Conservation (phyloP, 2,888 invertebrate species). For the Pinctada fucata region DNA sequence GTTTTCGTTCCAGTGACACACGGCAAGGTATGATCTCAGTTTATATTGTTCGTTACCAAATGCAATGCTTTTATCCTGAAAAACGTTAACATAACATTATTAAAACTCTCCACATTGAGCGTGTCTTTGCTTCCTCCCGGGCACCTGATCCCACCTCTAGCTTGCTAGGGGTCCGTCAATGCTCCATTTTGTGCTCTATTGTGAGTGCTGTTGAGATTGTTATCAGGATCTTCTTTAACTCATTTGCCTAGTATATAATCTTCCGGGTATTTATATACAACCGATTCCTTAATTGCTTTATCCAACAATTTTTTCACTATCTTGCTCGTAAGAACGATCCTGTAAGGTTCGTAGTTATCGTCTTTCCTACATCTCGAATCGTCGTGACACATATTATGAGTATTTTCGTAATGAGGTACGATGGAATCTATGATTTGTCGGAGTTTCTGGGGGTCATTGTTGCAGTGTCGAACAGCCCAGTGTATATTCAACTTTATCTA, state of each 20-base stretch:
- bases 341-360: conserved; percentile 30
- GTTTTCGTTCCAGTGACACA: conserved; percentile 34
- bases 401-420: conserved; percentile 21
- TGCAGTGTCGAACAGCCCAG: conserved; percentile 34
- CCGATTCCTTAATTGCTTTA: conserved; percentile 1
- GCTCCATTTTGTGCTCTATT: too few species aligned
- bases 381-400: conserved; percentile 7
- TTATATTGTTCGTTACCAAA: conserved; percentile 31
- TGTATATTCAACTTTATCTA: neutral
- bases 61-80: conserved; percentile 29
- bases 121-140: conserved; percentile 17
- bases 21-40: conserved; percentile 14
- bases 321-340: conserved; percentile 11
- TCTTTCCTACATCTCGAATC: conserved; percentile 28
- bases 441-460: conserved; percentile 9
- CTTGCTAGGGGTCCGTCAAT: too few species aligned
- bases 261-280: conserved; percentile 6
- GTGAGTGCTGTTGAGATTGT: too few species aligned
- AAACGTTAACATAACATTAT: conserved; percentile 28
- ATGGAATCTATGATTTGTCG: conserved; percentile 4
- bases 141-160: too few species aligned
- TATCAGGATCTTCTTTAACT: too few species aligned
- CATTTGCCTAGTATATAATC: conserved; percentile 6
- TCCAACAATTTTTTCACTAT: conserved; percentile 12
- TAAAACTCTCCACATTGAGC: conserved; percentile 35